A percentile compares a stretch with the other conserved stretches of the same genome.
Evolutionary conservation across 2,888 invertebrate species (phyloP).

Genomic region (Phyllotreta striolata): DNA sequence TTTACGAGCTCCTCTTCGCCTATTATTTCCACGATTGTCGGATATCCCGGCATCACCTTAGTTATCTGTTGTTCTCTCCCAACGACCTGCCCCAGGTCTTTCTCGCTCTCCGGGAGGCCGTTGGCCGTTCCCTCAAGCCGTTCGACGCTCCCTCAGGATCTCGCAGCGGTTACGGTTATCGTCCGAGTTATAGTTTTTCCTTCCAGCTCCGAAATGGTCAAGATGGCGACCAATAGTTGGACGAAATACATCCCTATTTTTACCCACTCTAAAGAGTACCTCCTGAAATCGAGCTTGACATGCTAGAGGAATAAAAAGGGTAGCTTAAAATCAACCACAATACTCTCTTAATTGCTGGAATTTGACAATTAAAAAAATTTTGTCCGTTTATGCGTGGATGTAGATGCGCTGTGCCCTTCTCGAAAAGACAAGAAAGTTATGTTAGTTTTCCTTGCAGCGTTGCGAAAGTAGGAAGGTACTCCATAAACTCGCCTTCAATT

Average conservation of each 20-base stretch:
- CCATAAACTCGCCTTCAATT: conserved; percentile 60
- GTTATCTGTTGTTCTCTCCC: conserved; percentile 57
- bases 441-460: conserved; percentile 49
- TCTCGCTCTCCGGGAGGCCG: conserved; percentile 42
- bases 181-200: conserved; percentile 58
- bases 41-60: conserved; percentile 58
- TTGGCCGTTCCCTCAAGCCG: conserved; percentile 47
- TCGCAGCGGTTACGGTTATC: conserved; percentile 61
- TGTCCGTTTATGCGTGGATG: no score
- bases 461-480: conserved; percentile 52
- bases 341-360: no score
- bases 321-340: no score
- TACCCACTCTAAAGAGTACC: no score
- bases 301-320: no score
- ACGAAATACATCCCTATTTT: neutral
- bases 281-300: no score
- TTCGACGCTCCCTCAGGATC: conserved; percentile 53
- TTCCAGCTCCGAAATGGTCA: conserved; percentile 42
- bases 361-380: no score
- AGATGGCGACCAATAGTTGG: neutral
- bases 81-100: conserved; percentile 49
- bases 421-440: conserved; percentile 9
- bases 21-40: conserved; percentile 59
- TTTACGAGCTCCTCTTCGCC: conserved; percentile 58
- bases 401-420: neutral